Evolutionary conservation across 1,140 invertebrate species (phyloP), one percentile per base, ranked within the genome.

Genomic region (Zaprionus lachaisei): DNA sequence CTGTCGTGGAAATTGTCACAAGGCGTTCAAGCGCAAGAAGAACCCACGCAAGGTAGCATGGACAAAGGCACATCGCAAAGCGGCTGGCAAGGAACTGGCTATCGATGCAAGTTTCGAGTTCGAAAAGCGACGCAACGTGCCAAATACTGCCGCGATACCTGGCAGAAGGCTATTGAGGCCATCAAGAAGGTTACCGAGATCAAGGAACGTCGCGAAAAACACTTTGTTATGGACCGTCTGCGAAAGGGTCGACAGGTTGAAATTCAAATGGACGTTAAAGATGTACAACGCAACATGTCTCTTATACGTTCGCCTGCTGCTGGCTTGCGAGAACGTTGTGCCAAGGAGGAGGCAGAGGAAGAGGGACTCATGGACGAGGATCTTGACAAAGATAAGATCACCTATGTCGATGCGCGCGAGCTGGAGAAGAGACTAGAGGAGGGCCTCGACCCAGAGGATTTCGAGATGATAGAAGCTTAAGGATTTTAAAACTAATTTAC

Each of bases 51-150:
- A 99, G 94, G 96, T 98, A 0, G 96, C 96, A 94, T 99, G 99
- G 99, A 99, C 99, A 1, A 99, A 99, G 95, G 98, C 98, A 0
- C 99, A 98, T 93, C 95, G 99, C 76, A 99, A 99, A 94, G 96
- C 98, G 54, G 96, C 96, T 54, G 98, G 98, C 57, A 99, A 99
- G 93, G 99, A 99, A 93, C 94, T 99, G 92, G 95, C 97, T 6
- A 96, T 99, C 49, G 99, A 99, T 94, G 97, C 98, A 44, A 96
- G 97, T 14, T 99, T 99, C 93, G 98, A 99, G 93, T 99, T 99
- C 93, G 99, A 99, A 93, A 98, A 98, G 91, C 95, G 96, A 71
- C 95, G 99, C 84, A 97, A 99, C 93, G 94, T 95, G 7, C 98
- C 98, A 99, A 99, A 95, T 99, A 99, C 92, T 97, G 97, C 89